Evolutionary conservation across 2,888 invertebrate species (phyloP), one percentile per base, ranked within the genome.

Genomic region (Antitype chi): DNA sequence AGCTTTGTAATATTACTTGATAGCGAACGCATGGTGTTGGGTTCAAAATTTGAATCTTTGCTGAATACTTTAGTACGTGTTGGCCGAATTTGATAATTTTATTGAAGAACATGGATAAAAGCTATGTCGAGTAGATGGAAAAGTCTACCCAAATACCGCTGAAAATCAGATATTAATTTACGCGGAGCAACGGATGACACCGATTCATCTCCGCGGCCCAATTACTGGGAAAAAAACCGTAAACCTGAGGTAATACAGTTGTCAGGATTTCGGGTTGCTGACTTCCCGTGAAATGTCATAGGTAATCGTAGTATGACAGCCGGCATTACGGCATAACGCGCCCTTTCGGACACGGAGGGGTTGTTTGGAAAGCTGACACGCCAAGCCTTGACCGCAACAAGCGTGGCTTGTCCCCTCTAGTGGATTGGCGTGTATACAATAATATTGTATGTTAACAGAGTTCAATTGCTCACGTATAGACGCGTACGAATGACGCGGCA

Each of bases 321-420:
- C 76, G 53, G 23, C 32, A 49, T 76, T 28, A 76, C 76, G 76
- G 76, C 76, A 67, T 28, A 47, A 76, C 76, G 53, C 68, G 76
- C 67, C 23, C 8, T 25, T 49, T 63, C 57, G 32, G n/a, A 17
- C 62, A 77, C 60, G 76, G 68, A 77, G 68, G 77, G 68, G 47
- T 76, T 6, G 76, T 62, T 62, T 38, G 3, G 25, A 25, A 52
- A 28, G 0, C 25, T 43, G 23, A 17, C 43, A 52, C 20, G 76
- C 23, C 53, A 77, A 68, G 67, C 67, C 67, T 32, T 53, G 67
- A 55, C 47, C 53, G 47, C 47, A 32, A n/a, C 8, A 20, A 32
- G 32, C 25, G 23, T 47, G 47, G 17, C 68, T 67, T 53, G 23
- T 17, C 60, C 75, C 75, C 75, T 75, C 75, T 57, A 49, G 43